Conservation (phyloP, 2,888 invertebrate genomes). For the Meiosimyza platycephala region DNA sequence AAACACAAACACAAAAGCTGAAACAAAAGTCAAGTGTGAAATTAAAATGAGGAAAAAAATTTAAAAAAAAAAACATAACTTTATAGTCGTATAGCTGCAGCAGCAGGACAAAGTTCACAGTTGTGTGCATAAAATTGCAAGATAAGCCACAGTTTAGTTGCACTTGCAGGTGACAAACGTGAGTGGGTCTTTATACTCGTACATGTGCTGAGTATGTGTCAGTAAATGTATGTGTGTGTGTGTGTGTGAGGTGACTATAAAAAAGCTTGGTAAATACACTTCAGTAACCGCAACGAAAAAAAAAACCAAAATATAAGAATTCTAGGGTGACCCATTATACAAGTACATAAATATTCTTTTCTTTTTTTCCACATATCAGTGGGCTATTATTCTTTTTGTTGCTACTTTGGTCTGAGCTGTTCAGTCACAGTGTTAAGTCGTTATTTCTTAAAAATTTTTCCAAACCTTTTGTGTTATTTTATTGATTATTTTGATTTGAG, state of each 20-base stretch:
- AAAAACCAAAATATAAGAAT: no score
- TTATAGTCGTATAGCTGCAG: background rate
- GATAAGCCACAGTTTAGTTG: background rate
- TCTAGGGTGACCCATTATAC: no score
- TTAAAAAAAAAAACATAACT: slow-evolving; percentile 43
- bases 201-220: background rate
- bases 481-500: no score
- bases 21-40: slow-evolving; percentile 7
- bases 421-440: no score
- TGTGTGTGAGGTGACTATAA: background rate
- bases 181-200: no score
- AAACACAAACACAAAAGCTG: slow-evolving; percentile 41
- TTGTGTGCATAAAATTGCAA: background rate
- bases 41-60: slow-evolving; percentile 44
- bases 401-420: no score
- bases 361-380: no score
- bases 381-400: no score
- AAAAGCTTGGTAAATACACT: background rate
- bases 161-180: no score
- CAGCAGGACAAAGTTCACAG: slow-evolving; percentile 5
- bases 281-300: background rate
- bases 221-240: background rate
- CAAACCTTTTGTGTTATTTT: no score
- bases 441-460: no score
- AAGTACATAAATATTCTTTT: no score